phyloP scores from a whole-genome alignment of 2,113 vertebrate genomes.

The Pedionomus torquatus region DNA sequence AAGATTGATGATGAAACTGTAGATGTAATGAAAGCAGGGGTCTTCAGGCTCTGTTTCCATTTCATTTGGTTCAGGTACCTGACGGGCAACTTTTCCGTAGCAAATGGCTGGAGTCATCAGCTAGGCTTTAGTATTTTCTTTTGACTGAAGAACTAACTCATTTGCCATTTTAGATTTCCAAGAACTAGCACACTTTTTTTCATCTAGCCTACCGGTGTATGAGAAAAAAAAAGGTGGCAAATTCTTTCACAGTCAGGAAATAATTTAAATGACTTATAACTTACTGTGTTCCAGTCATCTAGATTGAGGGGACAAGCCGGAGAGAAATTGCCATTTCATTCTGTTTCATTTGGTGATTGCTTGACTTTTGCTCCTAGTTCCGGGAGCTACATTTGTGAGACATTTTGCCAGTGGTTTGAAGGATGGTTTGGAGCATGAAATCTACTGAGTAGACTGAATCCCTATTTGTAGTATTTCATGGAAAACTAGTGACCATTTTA shows the following conservation, averaged over 20 bases:
- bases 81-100: rapidly evolving
- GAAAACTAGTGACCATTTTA: background rate
- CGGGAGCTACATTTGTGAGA: background rate
- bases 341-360: background rate
- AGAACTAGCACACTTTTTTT: background rate
- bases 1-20: background rate
- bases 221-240: background rate
- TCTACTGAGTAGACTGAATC: background rate
- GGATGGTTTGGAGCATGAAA: background rate
- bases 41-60: background rate
- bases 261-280: background rate
- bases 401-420: background rate
- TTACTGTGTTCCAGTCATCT: background rate
- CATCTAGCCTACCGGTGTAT: background rate
- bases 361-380: background rate
- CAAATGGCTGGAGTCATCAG: background rate
- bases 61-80: background rate
- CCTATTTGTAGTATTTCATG: background rate
- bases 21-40: background rate
- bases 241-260: background rate
- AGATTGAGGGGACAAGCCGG: background rate
- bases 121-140: background rate
- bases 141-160: background rate
- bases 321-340: background rate
- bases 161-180: background rate